phyloP scores from a whole-genome alignment of 2,888 invertebrate genomes.

The Seira musarum region DNA sequence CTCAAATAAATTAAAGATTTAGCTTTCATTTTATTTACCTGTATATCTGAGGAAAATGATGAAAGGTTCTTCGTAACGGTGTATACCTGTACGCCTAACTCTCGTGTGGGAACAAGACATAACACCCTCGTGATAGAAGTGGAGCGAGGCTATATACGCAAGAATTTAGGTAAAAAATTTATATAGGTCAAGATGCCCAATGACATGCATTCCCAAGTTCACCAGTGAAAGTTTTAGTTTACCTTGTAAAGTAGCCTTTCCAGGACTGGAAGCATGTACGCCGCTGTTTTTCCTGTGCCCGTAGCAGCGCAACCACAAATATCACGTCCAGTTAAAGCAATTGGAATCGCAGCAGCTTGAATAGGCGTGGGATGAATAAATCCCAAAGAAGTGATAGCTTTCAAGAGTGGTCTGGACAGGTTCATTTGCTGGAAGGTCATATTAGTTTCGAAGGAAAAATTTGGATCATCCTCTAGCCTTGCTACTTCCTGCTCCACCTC shows the following conservation, averaged over 20 bases:
- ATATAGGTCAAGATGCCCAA: background rate
- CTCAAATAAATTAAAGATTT: background rate
- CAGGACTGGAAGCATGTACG: slow-evolving; percentile 97
- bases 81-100: slow-evolving; percentile 98
- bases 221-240: slow-evolving; percentile 70
- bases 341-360: slow-evolving; percentile 95
- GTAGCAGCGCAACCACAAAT: slow-evolving; percentile 99
- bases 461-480: slow-evolving; percentile 80
- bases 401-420: slow-evolving; percentile 92
- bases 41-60: slow-evolving; percentile 81
- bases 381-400: slow-evolving; percentile 86
- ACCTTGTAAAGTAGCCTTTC: slow-evolving; percentile 94
- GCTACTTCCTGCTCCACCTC: slow-evolving; percentile 70
- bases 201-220: background rate
- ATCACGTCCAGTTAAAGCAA: slow-evolving; percentile 93
- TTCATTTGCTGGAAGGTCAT: slow-evolving; percentile 95
- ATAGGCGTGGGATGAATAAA: slow-evolving; percentile 97
- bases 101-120: slow-evolving; percentile 96
- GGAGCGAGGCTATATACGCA: slow-evolving; percentile 64
- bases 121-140: slow-evolving; percentile 83
- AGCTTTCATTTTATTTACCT: slow-evolving; percentile 48
- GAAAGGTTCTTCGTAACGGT: slow-evolving; percentile 92
- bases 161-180: too few species aligned
- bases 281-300: slow-evolving; percentile 97
- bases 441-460: slow-evolving; percentile 75